These are phyloP conservation scores for Platygyra sinensis DNA, from an alignment of 64 coral and sea anemone genomes.

Conservation along the genomic window DNA sequence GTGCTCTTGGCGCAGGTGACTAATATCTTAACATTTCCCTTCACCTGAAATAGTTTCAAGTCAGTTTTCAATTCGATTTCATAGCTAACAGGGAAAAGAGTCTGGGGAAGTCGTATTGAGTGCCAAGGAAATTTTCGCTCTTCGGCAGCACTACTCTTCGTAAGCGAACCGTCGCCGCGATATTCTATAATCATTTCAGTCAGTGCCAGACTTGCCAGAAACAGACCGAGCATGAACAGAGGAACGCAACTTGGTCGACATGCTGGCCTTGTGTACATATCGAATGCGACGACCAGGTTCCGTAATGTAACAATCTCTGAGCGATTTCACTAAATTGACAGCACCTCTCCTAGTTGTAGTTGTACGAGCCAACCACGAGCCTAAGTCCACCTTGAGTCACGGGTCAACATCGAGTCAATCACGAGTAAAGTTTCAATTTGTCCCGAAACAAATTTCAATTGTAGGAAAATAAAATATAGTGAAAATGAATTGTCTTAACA, in stretches of 20 bases:
- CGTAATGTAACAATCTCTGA: no score
- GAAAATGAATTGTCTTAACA: no score
- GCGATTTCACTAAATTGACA: no score
- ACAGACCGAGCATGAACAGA: background rate
- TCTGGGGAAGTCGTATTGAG: conserved; percentile 67
- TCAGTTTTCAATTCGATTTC: conserved; percentile 55
- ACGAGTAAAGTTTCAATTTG: no score
- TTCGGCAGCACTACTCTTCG: background rate
- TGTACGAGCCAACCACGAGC: no score
- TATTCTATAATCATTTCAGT: no score
- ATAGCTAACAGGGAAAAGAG: conserved; percentile 61
- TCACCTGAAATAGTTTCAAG: conserved; percentile 54
- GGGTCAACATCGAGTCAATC: no score
- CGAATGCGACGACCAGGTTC: background rate
- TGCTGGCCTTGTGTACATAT: background rate
- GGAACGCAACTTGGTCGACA: background rate
- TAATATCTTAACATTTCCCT: conserved; percentile 60
- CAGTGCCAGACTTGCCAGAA: background rate
- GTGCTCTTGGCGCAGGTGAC: conserved; percentile 66
- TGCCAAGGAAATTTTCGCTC: conserved; percentile 75
- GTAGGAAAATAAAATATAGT: no score
- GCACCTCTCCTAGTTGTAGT: no score
- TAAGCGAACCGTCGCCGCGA: background rate
- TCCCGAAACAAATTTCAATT: no score
- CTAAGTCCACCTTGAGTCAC: no score